Conservation (phyloP, 2,888 invertebrate species). For the Lampropteryx suffumata region DNA sequence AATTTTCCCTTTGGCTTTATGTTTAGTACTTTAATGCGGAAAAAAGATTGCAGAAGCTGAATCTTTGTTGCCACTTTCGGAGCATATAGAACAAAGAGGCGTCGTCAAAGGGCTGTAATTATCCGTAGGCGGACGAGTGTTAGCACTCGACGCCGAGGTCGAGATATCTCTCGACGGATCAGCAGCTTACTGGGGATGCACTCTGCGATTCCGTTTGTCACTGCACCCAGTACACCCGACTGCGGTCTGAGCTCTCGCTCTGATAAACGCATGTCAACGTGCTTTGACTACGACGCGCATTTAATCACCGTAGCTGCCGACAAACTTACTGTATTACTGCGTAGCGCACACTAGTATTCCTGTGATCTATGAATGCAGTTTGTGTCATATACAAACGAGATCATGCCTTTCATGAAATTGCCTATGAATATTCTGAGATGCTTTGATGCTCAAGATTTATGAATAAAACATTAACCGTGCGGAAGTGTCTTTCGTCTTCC, state of each 20-base stretch:
- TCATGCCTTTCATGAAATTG: constrained; percentile 21
- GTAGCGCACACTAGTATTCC: constrained; percentile 16
- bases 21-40: constrained; percentile 25
- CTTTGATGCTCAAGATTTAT: constrained; percentile 17
- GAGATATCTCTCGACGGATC: constrained; percentile 79
- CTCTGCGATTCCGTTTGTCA: constrained; percentile 81
- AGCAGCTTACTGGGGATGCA: constrained; percentile 78
- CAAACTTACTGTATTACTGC: constrained; percentile 33
- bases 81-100: constrained; percentile 60
- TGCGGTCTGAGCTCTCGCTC: constrained; percentile 72
- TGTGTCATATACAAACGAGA: constrained; percentile 26
- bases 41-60: constrained; percentile 40
- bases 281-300: constrained; percentile 68
- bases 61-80: constrained; percentile 60
- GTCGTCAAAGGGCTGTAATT: constrained; percentile 77
- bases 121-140: constrained; percentile 75
- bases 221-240: constrained; percentile 68
- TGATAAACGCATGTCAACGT: constrained; percentile 79
- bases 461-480: constrained; percentile 15
- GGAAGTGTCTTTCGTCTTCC: constrained; percentile 1
- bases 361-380: constrained; percentile 31
- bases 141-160: constrained; percentile 74
- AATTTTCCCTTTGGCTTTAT: constrained; percentile 11
- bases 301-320: constrained; percentile 57
- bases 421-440: constrained; percentile 27